phyloP scores from a whole-genome alignment of 2,113 vertebrate genomes.

The Pycnonotus jocosus region DNA sequence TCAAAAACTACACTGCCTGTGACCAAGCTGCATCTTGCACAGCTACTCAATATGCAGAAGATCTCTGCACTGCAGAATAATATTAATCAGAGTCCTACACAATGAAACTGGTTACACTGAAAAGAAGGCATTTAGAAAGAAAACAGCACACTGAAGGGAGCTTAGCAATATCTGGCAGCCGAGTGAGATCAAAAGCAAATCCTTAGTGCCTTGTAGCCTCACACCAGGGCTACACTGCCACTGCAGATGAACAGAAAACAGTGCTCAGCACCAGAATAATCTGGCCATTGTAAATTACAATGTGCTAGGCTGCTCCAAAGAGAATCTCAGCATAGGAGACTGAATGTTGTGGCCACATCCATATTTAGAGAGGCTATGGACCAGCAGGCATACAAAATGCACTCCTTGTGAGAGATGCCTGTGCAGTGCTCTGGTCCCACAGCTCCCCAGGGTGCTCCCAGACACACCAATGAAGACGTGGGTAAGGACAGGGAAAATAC shows the following conservation, averaged over 20 bases:
- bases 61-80: constrained; percentile 55
- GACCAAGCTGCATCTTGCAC: constrained; percentile 28
- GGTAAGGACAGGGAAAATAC: background rate
- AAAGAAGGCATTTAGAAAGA: background rate
- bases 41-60: constrained; percentile 60
- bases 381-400: background rate
- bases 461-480: background rate
- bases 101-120: background rate
- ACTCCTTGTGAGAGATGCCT: background rate
- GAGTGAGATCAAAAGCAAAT: background rate
- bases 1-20: background rate
- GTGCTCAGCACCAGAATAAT: background rate
- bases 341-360: background rate
- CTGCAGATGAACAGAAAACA: background rate
- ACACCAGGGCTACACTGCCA: background rate
- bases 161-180: background rate
- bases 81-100: constrained; percentile 41
- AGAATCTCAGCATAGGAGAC: background rate
- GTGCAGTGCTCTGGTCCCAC: background rate
- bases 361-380: background rate
- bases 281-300: background rate
- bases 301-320: background rate
- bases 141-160: background rate
- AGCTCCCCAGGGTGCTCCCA: background rate
- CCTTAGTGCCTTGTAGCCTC: background rate